phyloP scores from a whole-genome alignment of 2,113 vertebrate species.

The Plestiodon gilberti region DNA sequence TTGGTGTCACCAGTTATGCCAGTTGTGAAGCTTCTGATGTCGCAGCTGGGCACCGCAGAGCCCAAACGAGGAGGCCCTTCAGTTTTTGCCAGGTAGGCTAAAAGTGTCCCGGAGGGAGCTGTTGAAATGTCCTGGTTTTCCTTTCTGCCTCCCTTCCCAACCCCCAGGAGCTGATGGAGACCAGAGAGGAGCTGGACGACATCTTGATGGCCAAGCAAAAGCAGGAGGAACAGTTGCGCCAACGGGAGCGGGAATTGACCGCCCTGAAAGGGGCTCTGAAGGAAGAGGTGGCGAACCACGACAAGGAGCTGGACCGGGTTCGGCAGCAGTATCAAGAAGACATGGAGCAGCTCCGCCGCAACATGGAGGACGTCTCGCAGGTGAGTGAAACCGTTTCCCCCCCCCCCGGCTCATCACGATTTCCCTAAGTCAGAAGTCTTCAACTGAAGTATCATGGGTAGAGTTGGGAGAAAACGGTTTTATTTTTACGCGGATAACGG shows the following conservation, averaged over 20 bases:
- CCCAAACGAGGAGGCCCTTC: too few species aligned
- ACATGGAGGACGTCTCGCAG: conserved; percentile 88
- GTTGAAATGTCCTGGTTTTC: background rate
- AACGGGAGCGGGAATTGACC: conserved; percentile 91
- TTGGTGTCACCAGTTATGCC: too few species aligned
- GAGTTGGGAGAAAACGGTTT: too few species aligned
- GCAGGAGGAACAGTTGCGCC: conserved; percentile 85
- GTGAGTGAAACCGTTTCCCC: conserved; percentile 55
- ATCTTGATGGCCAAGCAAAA: conserved; percentile 75
- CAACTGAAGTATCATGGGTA: too few species aligned
- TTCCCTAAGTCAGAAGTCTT: too few species aligned
- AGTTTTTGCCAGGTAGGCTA: too few species aligned
- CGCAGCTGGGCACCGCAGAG: too few species aligned
- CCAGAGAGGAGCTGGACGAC: conserved; percentile 85
- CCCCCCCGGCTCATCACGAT: background rate
- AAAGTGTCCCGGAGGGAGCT: background rate
- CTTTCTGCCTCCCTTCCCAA: conserved; percentile 19
- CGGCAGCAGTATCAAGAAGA: conserved; percentile 87
- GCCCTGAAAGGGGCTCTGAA: conserved; percentile 96
- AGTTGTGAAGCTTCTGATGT: too few species aligned
- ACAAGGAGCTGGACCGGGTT: conserved; percentile 92
- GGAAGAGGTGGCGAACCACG: conserved; percentile 94
- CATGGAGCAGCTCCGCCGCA: conserved; percentile 86
- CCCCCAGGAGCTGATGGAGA: conserved; percentile 82
- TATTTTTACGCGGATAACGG: too few species aligned